These are phyloP conservation scores for Nephrocerus scutellatus DNA, from an alignment of 2,888 invertebrate genomes.

Conservation along the genomic window DNA sequence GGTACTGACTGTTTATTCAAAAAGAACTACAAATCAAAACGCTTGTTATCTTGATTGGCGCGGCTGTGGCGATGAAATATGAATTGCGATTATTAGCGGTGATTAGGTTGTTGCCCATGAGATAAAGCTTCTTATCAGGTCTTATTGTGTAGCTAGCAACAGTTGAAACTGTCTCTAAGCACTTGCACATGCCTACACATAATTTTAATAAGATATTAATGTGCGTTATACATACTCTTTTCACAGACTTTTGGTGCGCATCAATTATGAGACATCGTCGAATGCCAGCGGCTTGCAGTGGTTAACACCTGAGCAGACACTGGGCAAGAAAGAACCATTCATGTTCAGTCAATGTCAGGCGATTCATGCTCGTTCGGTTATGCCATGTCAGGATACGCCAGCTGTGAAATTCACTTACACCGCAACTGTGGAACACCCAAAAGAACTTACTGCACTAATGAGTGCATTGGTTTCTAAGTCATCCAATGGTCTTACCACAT, in stretches of 20 bases:
- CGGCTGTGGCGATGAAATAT: too few species aligned
- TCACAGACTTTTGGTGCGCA: conserved; percentile 41
- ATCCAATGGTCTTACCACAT: conserved; percentile 50
- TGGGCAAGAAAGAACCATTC: conserved; percentile 78
- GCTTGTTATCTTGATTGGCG: too few species aligned
- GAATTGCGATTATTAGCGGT: too few species aligned
- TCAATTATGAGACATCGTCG: conserved; percentile 70
- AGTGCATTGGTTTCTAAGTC: conserved; percentile 62
- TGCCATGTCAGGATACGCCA: conserved; percentile 92
- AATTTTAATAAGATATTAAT: too few species aligned
- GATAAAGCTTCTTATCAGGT: too few species aligned
- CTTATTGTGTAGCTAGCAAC: too few species aligned
- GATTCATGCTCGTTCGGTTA: conserved; percentile 79
- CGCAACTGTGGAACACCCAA: conserved; percentile 65
- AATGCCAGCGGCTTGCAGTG: conserved; percentile 83
- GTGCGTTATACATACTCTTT: too few species aligned
- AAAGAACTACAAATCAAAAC: too few species aligned
- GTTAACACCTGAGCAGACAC: conserved; percentile 79
- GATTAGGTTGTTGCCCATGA: too few species aligned
- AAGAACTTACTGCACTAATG: conserved; percentile 76
- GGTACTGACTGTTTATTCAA: too few species aligned
- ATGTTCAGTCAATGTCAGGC: conserved; percentile 82
- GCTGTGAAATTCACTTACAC: conserved; percentile 79
- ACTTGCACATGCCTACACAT: too few species aligned
- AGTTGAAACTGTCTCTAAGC: too few species aligned